Evolutionary conservation across 2,113 vertebrate genomes (phyloP).

Genomic region (Salvelinus fontinalis): DNA sequence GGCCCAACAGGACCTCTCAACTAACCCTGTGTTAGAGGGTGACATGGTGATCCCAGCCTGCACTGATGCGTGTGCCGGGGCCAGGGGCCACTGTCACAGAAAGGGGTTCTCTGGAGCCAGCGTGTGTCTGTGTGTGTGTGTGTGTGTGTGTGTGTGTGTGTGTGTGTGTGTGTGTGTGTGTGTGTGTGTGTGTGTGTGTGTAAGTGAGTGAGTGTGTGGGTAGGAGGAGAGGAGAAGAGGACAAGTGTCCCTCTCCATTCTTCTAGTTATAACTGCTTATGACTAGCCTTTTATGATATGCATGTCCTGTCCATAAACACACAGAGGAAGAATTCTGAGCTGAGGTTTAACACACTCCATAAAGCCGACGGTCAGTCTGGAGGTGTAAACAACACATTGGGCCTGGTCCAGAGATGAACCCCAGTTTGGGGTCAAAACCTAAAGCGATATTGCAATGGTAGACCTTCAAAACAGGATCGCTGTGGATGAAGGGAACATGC

Average conservation of each 20-base stretch:
- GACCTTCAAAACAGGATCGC: not conserved
- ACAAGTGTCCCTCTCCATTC: slow-evolving; percentile 46
- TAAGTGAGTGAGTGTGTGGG: slow-evolving; percentile 15
- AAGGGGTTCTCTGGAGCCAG: slow-evolving; percentile 51
- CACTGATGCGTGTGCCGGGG: slow-evolving; percentile 58
- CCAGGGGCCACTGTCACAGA: slow-evolving; percentile 50
- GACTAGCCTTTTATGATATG: slow-evolving; percentile 64
- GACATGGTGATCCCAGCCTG: slow-evolving; percentile 42
- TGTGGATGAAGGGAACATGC: not conserved
- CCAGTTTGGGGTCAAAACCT: not conserved
- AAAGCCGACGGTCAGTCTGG: slow-evolving; percentile 49
- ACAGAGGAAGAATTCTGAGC: slow-evolving; percentile 52
- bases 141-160: not conserved
- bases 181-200: slow-evolving; percentile 40
- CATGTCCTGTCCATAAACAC: slow-evolving; percentile 75
- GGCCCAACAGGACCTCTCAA: slow-evolving; percentile 27
- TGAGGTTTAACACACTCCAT: slow-evolving; percentile 50
- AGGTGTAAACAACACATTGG: slow-evolving; percentile 50
- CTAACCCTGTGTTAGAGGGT: slow-evolving; percentile 49
- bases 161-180: slow-evolving; percentile 10
- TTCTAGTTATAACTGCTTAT: slow-evolving; percentile 47
- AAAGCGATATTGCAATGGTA: not conserved
- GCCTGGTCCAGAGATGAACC: too few relatives aligned
- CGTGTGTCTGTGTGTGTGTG: not conserved
- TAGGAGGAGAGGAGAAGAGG: slow-evolving; percentile 19